Base-by-base conservation (phyloP, 2,113 vertebrate genomes). In the Indicator maculatus region DNA sequence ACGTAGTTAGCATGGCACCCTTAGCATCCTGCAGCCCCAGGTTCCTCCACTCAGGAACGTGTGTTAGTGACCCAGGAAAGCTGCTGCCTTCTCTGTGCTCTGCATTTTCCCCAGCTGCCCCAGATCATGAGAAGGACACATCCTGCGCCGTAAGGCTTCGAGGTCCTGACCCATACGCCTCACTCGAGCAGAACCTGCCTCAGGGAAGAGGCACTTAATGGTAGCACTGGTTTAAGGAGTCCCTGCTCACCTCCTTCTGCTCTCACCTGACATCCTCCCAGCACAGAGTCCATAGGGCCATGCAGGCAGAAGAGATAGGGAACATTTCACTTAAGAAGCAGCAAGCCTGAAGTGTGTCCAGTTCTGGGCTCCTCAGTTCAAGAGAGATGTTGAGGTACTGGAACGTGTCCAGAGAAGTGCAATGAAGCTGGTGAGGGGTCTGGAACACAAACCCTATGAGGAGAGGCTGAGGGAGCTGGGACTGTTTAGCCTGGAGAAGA, bases 221-320 rank as follows among this genome's bases (percentile, higher is more conserved):
- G 31, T 56, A 33, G 27, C 11, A 2, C 8, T 24, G 63, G 41
- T 28, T 33, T 52, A 26, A 69, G 64, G 55, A 63, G 64, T 30
- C 55, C 23, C 63, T 85, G 33, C 38, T 71, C 61, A 27, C 20
- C 58, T 91, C 55, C 31, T 86, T 28, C 65, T 77, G 52, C 65
- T 90, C 72, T 81, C 61, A 67, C 74, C 33, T 6, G 17, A 13
- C 31, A 16, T 47, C 63, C 33, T 78, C 38, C 39, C 63, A 90
- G 75, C 78, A 28, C 38, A 41, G 66, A 41, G 11, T 52, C 47
- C 21, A 4, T 0, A 45, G 53, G 72, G 59, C 44, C 0, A 0
- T 27, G 36, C 69, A 58, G 7, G 28, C 66, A 60, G 63, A 28
- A n/a, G 66, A 69, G 28, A 2, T 28, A 13, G 74, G 53, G 14